Base-by-base conservation (phyloP, 1,140 invertebrate species). In the Agrypnia vestita region DNA sequence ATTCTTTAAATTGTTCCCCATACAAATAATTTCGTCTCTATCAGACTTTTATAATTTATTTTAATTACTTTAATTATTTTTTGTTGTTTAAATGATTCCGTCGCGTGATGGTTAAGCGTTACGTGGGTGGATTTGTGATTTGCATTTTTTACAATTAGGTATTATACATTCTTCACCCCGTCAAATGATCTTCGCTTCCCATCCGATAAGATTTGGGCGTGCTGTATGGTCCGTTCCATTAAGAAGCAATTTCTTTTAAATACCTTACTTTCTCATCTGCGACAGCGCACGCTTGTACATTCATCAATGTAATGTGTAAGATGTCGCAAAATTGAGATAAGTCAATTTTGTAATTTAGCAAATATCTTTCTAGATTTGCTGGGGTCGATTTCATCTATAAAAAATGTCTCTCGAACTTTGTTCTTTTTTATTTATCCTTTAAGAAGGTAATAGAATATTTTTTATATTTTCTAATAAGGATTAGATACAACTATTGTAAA, bases 191-290 rank as follows among this genome's bases (percentile, higher is more conserved):
- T 78, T 81, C 76, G 55, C 49, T 76, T 51, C 21, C 67, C 25
- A 35, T 12, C 53, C 69, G 79, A 80, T 80, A 80, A 80, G 79
- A 80, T 81, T 81, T 72, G 76, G 76, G 75, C 75, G 75, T 81
- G 80, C 75, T 78, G 35, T 43, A 44, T 35, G 61, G 35, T 25
- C 35, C 19, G 13, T 35, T 25, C 61, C 61, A 64, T 64, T 64
- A 9, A 7, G 35, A 64, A 11, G 25, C 55, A 15, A 19, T 59
- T 17, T 21, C 15, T 17, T 59, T 59, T 59, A 59, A 15, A 59
- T 59, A 19, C 4, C 17, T 59, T 10, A 59, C 21, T 59, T 19
- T 59, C 8, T 59, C 17, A 21, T 21, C 55, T 21, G 17, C 17
- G 55, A 59, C 15, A 7, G 8, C 7, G 8, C 21, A 11, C 12